Conservation (phyloP, 2,888 invertebrate genomes). For the Petrophora chlorosata region DNA sequence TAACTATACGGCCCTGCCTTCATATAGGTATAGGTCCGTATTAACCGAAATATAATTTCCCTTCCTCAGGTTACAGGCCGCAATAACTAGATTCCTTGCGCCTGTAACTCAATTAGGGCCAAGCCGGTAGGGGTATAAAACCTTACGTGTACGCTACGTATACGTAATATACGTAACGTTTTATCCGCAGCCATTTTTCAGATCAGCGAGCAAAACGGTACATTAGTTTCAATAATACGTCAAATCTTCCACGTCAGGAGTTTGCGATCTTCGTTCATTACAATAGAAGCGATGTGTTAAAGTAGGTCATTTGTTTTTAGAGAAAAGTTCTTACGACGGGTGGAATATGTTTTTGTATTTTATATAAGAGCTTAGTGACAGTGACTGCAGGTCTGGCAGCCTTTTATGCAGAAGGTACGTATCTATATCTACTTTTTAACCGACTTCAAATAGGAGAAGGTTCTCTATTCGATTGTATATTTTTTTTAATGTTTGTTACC, state of each 20-base stretch:
- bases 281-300: background rate
- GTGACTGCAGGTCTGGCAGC: too few species aligned
- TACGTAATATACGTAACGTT: slow-evolving; percentile 18
- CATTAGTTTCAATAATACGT: slow-evolving; percentile 21
- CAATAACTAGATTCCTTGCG: slow-evolving; percentile 33
- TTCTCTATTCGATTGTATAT: too few species aligned
- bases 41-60: slow-evolving; percentile 15
- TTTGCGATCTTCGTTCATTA: background rate
- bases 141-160: too few species aligned
- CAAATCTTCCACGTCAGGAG: slow-evolving; percentile 3
- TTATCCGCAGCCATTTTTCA: slow-evolving; percentile 46
- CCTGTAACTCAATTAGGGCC: slow-evolving; percentile 51
- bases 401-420: too few species aligned
- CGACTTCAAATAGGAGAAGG: too few species aligned
- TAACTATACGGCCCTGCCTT: too few species aligned
- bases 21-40: background rate
- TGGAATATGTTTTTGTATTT: too few species aligned
- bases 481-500: too few species aligned
- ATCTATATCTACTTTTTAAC: too few species aligned
- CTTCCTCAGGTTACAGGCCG: slow-evolving; percentile 19
- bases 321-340: too few species aligned
- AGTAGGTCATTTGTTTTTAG: background rate
- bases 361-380: too few species aligned
- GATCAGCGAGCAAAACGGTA: slow-evolving; percentile 21
- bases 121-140: slow-evolving; percentile 32